Evolutionary conservation across 2,888 invertebrate species (phyloP).

Genomic region (Dicyrtomina minuta): DNA sequence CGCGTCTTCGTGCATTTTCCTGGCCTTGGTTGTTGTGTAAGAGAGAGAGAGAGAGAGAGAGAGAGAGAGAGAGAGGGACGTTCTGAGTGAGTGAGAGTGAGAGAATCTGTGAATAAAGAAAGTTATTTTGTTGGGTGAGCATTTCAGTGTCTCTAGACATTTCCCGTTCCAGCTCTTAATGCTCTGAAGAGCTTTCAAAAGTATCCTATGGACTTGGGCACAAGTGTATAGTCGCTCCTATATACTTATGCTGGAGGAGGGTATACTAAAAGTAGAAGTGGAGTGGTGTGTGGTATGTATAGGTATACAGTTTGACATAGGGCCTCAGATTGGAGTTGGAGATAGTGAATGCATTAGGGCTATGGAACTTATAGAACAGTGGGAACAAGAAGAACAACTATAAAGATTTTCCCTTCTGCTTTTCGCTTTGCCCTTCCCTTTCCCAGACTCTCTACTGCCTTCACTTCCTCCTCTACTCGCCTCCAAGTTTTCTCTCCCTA

Average conservation of each 20-base stretch:
- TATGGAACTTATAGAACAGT: too few species aligned
- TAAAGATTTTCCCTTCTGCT: background rate
- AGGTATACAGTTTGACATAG: too few species aligned
- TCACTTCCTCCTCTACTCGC: background rate
- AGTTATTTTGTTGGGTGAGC: constrained; percentile 43
- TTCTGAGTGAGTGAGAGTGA: constrained; percentile 11
- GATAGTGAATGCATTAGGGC: too few species aligned
- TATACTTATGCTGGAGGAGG: too few species aligned
- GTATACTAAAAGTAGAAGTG: too few species aligned
- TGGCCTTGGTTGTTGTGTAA: background rate
- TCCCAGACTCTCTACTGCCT: constrained; percentile 1
- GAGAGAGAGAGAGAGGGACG: background rate
- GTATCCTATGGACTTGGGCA: too few species aligned
- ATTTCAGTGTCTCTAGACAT: constrained; percentile 27
- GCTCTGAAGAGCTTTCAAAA: too few species aligned
- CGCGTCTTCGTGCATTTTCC: background rate
- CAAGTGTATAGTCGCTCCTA: too few species aligned
- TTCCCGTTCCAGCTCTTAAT: constrained; percentile 9
- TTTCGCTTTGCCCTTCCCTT: background rate
- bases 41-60: background rate
- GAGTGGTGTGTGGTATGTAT: too few species aligned
- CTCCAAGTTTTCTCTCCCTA: background rate
- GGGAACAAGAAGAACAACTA: too few species aligned
- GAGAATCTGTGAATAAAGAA: constrained; percentile 31
- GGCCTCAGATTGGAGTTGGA: too few species aligned